Conservation (phyloP, 35 echinoderm and acorn worm species). For the Ophioderma brevispina region DNA sequence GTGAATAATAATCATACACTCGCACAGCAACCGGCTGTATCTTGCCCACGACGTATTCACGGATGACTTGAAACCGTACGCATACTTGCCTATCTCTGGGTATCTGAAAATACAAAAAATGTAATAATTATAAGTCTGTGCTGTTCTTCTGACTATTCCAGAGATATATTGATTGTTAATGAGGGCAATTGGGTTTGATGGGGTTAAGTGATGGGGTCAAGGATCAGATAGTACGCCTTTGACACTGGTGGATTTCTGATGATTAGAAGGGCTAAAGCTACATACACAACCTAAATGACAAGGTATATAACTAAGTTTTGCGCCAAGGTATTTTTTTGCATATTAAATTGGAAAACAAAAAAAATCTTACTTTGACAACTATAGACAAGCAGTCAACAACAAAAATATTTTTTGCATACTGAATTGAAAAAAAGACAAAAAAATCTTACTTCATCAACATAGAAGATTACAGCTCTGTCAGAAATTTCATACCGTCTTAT, state of each 20-base stretch:
- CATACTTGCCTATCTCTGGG: constrained; percentile 31
- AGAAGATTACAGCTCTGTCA: constrained; percentile 79
- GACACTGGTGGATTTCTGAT: too few species aligned
- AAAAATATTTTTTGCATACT: background rate
- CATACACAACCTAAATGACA: too few species aligned
- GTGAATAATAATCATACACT: constrained; percentile 87
- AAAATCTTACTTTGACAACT: too few species aligned
- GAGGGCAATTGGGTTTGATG: too few species aligned
- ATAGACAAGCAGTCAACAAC: too few species aligned
- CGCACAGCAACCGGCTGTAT: constrained; percentile 81
- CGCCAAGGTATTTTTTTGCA: background rate
- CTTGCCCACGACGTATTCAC: constrained; percentile 71
- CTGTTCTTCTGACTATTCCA: background rate
- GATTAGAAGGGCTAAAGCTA: too few species aligned
- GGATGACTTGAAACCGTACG: constrained; percentile 61
- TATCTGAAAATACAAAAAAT: constrained; percentile 22
- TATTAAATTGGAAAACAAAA: background rate
- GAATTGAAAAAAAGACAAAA: too few species aligned
- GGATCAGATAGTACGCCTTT: too few species aligned
- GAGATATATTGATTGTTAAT: too few species aligned
- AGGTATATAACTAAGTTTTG: too few species aligned
- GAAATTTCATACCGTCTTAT: constrained; percentile 68
- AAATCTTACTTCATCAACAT: constrained; percentile 66
- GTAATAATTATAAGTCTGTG: background rate
- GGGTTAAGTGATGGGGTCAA: too few species aligned